Conservation (phyloP, 2,113 vertebrate genomes). For the Apaloderma vittatum region DNA sequence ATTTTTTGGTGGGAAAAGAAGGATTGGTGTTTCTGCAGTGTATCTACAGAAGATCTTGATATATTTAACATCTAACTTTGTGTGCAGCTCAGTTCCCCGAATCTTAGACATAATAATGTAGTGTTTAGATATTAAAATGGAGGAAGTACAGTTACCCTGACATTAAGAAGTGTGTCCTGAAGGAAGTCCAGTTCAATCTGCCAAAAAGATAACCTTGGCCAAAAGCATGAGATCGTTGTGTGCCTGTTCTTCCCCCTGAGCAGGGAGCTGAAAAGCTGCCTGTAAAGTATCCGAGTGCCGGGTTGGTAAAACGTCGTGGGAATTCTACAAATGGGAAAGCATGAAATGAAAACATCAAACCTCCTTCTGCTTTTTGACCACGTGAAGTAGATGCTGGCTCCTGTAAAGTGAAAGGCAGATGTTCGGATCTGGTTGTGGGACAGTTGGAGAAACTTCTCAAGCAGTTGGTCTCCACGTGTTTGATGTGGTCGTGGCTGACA, state of each 20-base stretch:
- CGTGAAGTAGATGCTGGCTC: background rate
- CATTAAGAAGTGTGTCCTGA: background rate
- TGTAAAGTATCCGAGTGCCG: background rate
- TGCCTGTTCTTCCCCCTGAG: background rate
- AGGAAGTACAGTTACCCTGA: background rate
- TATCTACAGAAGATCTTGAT: slow-evolving; percentile 21
- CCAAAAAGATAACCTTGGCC: background rate
- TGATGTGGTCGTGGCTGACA: background rate
- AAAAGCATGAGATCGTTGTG: background rate
- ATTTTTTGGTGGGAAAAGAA: background rate
- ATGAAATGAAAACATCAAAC: background rate
- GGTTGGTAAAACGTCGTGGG: background rate
- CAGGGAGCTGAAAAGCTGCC: background rate
- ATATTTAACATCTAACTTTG: background rate
- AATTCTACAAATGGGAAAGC: background rate
- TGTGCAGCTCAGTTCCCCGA: background rate
- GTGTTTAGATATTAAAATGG: background rate
- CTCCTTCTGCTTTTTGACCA: background rate
- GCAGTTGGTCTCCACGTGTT: background rate
- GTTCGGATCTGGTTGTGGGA: background rate
- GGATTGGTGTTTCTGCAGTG: background rate
- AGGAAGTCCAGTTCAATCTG: background rate
- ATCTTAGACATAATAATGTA: background rate
- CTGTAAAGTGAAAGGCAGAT: background rate
- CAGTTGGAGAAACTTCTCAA: background rate